phyloP scores from a whole-genome alignment of 2,797 vertebrate species.

The Coregonus suidteri region DNA sequence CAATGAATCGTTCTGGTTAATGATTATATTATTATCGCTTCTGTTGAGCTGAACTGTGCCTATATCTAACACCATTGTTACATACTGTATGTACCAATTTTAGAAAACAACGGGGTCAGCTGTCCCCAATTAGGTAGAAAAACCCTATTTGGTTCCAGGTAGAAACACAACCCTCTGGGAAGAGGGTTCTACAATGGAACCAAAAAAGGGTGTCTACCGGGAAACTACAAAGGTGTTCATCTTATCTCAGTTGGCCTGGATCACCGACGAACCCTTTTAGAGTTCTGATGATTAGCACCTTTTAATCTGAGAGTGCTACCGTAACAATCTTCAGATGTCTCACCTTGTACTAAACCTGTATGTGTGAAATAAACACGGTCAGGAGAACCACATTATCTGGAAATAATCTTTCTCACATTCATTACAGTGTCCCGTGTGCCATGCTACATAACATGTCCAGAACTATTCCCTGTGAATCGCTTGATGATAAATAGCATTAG shows the following conservation, averaged over 20 bases:
- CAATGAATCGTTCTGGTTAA: neutral
- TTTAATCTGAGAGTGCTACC: too few species aligned
- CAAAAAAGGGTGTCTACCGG: too few species aligned
- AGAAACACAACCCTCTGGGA: too few species aligned
- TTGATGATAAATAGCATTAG: slow-evolving; percentile 51
- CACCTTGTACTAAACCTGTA: neutral
- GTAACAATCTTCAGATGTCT: neutral
- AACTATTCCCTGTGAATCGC: slow-evolving; percentile 38
- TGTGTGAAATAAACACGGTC: too few species aligned
- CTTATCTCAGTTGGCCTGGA: too few species aligned
- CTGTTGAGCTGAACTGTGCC: neutral
- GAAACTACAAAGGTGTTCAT: too few species aligned
- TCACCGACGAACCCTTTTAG: too few species aligned
- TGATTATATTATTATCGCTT: neutral
- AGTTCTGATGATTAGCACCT: too few species aligned
- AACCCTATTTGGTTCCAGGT: too few species aligned
- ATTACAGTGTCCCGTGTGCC: slow-evolving; percentile 16
- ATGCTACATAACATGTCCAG: slow-evolving; percentile 42
- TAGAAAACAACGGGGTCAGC: too few species aligned
- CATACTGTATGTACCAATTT: neutral
- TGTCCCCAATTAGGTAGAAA: too few species aligned
- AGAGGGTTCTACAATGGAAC: too few species aligned
- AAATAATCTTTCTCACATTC: neutral
- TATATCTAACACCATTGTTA: neutral
- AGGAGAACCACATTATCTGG: slow-evolving; percentile 25